phyloP scores from a whole-genome alignment of 2,888 invertebrate genomes.

The Adelognathus sp. region DNA sequence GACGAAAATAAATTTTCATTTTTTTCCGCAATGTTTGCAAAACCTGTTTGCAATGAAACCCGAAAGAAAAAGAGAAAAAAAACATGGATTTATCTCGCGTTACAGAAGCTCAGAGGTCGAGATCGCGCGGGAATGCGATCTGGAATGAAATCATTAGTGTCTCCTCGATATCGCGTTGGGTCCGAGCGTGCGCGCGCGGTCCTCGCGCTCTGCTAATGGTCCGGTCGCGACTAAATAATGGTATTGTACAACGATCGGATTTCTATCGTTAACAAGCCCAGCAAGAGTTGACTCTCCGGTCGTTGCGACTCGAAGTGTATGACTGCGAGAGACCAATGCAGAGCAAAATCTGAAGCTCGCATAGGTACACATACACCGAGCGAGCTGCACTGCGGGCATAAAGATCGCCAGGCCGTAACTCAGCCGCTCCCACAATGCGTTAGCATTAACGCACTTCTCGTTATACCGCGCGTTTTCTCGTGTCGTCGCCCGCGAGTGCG shows the following conservation, averaged over 20 bases:
- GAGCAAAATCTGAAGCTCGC: constrained; percentile 29
- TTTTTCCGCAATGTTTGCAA: not conserved
- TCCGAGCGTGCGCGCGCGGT: constrained; percentile 41
- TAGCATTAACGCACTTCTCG: constrained; percentile 74
- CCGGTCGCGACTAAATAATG: constrained; percentile 75
- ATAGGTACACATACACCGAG: not conserved
- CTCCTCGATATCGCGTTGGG: constrained; percentile 31
- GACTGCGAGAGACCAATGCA: constrained; percentile 48
- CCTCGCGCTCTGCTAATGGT: constrained; percentile 68
- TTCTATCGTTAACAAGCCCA: constrained; percentile 79
- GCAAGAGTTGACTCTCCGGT: constrained; percentile 38
- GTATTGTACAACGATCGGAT: constrained; percentile 78
- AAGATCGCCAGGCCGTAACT: constrained; percentile 73
- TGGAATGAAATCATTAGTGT: constrained; percentile 78
- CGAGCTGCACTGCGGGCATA: constrained; percentile 64
- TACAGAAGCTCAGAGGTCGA: constrained; percentile 1
- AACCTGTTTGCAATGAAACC: not conserved
- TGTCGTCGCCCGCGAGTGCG: constrained; percentile 33
- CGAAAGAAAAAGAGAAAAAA: not conserved
- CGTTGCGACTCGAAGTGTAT: constrained; percentile 9
- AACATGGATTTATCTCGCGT: not conserved
- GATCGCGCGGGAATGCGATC: constrained; percentile 56
- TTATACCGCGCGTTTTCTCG: constrained; percentile 62
- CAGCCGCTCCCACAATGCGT: constrained; percentile 76
- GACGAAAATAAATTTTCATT: constrained; percentile 7